Evolutionary conservation across 2,113 vertebrate genomes (phyloP).

Genomic region (Pogona vitticeps): DNA sequence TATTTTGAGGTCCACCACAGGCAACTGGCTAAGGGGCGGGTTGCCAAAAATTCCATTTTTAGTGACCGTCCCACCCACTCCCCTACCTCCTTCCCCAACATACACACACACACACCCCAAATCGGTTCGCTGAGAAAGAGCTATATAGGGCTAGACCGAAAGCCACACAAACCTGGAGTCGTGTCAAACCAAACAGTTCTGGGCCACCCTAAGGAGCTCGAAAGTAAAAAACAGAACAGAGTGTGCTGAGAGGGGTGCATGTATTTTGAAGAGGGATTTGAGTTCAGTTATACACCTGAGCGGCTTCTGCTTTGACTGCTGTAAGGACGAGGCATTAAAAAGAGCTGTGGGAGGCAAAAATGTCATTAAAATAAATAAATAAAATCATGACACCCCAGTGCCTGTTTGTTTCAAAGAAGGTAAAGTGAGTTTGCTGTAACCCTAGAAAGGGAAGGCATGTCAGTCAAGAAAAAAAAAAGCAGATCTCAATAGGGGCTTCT

Average conservation of each 20-base stretch:
- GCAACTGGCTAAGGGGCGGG: background rate
- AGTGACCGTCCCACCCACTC: background rate
- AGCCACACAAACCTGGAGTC: background rate
- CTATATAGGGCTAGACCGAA: background rate
- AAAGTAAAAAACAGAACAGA: too few relatives aligned
- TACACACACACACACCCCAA: background rate
- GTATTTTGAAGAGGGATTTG: too few relatives aligned
- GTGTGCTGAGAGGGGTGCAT: too few relatives aligned
- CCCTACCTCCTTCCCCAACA: background rate
- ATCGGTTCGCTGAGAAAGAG: background rate
- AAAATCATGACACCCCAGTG: background rate
- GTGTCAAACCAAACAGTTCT: background rate
- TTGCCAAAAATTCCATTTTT: background rate
- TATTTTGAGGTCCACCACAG: background rate
- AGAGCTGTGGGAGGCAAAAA: background rate
- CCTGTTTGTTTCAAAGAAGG: background rate
- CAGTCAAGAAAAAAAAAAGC: background rate
- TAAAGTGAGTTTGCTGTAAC: background rate
- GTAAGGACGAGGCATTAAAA: background rate
- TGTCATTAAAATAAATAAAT: constrained; percentile 6
- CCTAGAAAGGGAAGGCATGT: too few relatives aligned
- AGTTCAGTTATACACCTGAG: background rate
- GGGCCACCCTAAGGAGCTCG: too few relatives aligned
- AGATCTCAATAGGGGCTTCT: too few relatives aligned
- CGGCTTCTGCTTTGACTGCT: background rate